phyloP scores from a whole-genome alignment of 2,888 invertebrate species.

The Lasioglossum villosulum region DNA sequence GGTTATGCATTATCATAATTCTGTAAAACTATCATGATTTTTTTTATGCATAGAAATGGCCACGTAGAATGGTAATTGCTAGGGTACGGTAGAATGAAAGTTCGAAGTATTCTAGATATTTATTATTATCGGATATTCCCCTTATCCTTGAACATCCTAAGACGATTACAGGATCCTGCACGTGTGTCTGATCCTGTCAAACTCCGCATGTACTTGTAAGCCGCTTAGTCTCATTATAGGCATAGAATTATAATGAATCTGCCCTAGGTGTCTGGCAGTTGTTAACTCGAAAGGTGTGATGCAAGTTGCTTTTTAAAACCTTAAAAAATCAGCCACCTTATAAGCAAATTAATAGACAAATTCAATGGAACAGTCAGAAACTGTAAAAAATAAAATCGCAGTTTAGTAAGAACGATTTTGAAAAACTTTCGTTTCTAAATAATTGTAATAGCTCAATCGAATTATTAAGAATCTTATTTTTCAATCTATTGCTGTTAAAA shows the following conservation, averaged over 20 bases:
- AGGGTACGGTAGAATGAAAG: neutral
- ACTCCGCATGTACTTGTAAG: conserved; percentile 73
- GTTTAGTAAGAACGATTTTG: neutral
- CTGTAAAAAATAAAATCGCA: neutral
- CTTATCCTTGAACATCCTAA: conserved; percentile 70
- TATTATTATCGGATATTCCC: conserved; percentile 59
- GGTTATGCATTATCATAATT: neutral
- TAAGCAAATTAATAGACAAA: neutral
- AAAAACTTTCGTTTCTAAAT: neutral
- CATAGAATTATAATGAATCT: conserved; percentile 79
- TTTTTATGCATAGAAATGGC: neutral
- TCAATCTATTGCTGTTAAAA: neutral
- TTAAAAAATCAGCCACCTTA: conserved; percentile 52
- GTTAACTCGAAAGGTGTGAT: conserved; percentile 35
- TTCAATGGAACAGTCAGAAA: neutral
- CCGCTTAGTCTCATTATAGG: conserved; percentile 81
- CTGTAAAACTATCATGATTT: neutral
- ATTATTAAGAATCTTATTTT: neutral
- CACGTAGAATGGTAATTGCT: neutral
- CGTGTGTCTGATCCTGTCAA: conserved; percentile 68
- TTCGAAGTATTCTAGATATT: conserved; percentile 33
- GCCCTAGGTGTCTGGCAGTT: conserved; percentile 42
- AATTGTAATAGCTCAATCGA: neutral
- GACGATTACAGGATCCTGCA: conserved; percentile 69
- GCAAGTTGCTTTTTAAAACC: conserved; percentile 42